Evolutionary conservation across 2,113 vertebrate species (phyloP).

Genomic region (Ailurus styani): DNA sequence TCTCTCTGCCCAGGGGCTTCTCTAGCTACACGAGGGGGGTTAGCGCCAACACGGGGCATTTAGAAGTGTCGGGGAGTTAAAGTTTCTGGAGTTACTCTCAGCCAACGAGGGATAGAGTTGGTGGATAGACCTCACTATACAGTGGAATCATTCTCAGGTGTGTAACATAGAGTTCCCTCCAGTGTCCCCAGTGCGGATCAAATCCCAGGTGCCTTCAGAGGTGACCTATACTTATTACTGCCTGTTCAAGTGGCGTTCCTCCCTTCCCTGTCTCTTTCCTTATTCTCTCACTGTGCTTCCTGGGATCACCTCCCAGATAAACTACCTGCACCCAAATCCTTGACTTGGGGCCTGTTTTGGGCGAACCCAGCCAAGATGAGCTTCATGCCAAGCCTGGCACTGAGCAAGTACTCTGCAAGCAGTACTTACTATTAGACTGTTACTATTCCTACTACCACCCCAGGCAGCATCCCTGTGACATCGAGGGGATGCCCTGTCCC

Average conservation of each 20-base stretch:
- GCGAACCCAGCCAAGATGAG: neutral
- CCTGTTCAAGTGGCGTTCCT: neutral
- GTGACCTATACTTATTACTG: neutral
- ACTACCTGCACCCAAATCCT: neutral
- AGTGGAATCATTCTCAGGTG: neutral
- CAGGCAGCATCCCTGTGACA: neutral
- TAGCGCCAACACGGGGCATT: neutral
- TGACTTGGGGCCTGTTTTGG: neutral
- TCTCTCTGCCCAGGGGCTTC: neutral
- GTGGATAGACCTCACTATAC: neutral
- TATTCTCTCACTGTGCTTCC: neutral
- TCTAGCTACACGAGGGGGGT: neutral
- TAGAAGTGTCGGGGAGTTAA: neutral
- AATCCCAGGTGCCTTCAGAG: neutral
- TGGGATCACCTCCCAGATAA: neutral
- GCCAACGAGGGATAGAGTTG: neutral
- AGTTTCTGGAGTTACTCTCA: neutral
- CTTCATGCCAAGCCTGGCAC: neutral
- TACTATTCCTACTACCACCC: neutral
- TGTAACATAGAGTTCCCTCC: neutral
- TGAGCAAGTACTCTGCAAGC: neutral
- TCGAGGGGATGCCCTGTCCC: no score
- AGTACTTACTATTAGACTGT: neutral
- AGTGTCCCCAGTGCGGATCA: neutral
- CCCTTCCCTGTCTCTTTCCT: neutral